Base-by-base conservation (phyloP, 2,888 invertebrate species). In the Heteropelma amictum region DNA sequence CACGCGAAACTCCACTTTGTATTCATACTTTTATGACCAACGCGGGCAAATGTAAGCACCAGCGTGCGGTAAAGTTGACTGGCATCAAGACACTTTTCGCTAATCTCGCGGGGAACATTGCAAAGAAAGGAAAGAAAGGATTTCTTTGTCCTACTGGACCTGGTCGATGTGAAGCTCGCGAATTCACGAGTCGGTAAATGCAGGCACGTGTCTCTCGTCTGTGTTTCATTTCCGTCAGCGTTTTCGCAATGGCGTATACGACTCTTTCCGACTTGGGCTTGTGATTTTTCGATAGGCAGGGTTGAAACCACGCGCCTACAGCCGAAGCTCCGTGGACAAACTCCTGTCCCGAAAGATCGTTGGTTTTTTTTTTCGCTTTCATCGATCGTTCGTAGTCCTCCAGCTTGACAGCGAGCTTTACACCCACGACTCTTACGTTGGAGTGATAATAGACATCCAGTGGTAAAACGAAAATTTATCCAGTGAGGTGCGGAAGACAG, bases 351-450 rank as follows among this genome's bases (percentile, higher is more conserved):
- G 35, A 60, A 60, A 53, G 35, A 60, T 14, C 1, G 8, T 8
- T 14, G 3, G 26, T 38, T 63, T 61, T 35, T 61, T 30, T 17
- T 8, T 1, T 21, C 1, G 8, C 60, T 68, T 40, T 61, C 54
- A 1, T 2, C 14, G 40, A 54, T 49, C n/a, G 19, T 17, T 61
- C 33, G 35, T 58, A 45, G 53, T 17, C 30, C 40, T 14, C 14
- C 35, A 19, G 14, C 14, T 54, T 51, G 30, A 49, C 40, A 23
- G 23, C n/a, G 12, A 23, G 35, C 60, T 58, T 19, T 33, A 68
- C 73, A 38, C 73, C 73, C 73, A 73, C 73, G 51, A 63, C 60
- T 63, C 68, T 65, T 45, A 35, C 49, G n/a, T n/a, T n/a, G n/a
- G n/a, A 64, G 42, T 56, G 73, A 73, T 68, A 73, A 73, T 68